Evolutionary conservation across 2,888 invertebrate genomes (phyloP).

Genomic region (Diadromus collaris): DNA sequence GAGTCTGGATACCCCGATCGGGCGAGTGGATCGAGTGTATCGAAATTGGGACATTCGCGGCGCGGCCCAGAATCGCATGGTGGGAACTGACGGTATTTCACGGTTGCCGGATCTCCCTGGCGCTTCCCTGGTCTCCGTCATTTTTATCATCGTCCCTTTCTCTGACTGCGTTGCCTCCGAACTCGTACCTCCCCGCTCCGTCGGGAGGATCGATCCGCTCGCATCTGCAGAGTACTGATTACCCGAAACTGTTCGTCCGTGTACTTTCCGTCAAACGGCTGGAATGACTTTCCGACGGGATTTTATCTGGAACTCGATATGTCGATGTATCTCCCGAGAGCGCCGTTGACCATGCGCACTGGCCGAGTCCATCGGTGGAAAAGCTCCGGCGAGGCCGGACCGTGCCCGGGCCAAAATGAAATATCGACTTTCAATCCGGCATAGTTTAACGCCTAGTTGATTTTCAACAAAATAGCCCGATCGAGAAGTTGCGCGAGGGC

Average conservation of each 20-base stretch:
- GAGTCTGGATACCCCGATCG: constrained; percentile 18
- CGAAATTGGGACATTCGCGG: constrained; percentile 33
- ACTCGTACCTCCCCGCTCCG: background rate
- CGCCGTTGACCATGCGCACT: background rate
- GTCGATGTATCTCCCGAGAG: constrained; percentile 12
- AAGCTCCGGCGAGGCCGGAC: constrained; percentile 15
- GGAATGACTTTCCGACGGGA: background rate
- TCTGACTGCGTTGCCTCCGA: background rate
- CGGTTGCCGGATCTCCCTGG: background rate
- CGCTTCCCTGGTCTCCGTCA: background rate
- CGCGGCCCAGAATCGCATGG: background rate
- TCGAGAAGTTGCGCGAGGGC: constrained; percentile 55
- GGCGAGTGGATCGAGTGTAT: constrained; percentile 14
- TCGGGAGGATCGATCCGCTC: background rate
- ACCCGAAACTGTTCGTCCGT: background rate
- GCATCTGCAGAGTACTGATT: background rate
- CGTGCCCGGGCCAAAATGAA: constrained; percentile 68
- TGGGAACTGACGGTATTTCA: constrained; percentile 15
- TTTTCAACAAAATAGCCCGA: constrained; percentile 72
- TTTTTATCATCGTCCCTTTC: background rate
- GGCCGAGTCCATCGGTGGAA: constrained; percentile 7
- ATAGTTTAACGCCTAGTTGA: constrained; percentile 74
- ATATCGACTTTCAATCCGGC: constrained; percentile 75
- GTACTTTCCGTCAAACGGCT: background rate
- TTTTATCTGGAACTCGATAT: constrained; percentile 1